A percentile compares a stretch with the other conserved stretches of the same genome.
Evolutionary conservation across 2,113 vertebrate species (phyloP).

Genomic region (Hiodon alosoides): DNA sequence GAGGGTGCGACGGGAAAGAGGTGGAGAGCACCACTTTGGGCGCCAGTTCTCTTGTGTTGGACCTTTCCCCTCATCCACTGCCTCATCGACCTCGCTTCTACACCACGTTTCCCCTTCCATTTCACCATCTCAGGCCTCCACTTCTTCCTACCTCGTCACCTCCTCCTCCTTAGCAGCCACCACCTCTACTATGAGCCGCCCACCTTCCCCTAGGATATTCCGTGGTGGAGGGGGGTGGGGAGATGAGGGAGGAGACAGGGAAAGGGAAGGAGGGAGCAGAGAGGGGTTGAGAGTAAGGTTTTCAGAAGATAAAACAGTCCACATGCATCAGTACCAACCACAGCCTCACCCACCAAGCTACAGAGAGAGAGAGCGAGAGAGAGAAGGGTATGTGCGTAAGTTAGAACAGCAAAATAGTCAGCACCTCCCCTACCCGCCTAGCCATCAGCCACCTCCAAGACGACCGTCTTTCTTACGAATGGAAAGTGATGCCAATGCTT

Average conservation of each 20-base stretch:
- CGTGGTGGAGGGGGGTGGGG: constrained; percentile 48
- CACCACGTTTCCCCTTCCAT: constrained; percentile 50
- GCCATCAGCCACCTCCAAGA: constrained; percentile 52
- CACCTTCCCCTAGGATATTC: constrained; percentile 63
- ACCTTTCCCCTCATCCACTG: constrained; percentile 52
- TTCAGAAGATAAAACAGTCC: constrained; percentile 55
- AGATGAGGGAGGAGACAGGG: constrained; percentile 33
- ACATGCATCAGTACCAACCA: constrained; percentile 46
- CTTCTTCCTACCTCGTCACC: constrained; percentile 21
- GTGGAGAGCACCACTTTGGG: constrained; percentile 59
- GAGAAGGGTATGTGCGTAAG: constrained; percentile 52
- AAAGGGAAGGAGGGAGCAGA: constrained; percentile 47
- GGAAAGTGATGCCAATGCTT: constrained; percentile 51
- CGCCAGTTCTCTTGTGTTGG: constrained; percentile 59
- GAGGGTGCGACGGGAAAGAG: constrained; percentile 58
- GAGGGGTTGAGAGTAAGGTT: constrained; percentile 70
- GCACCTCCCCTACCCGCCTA: constrained; percentile 47
- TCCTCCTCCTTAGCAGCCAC: constrained; percentile 25
- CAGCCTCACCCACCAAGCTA: constrained; percentile 49
- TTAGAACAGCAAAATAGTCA: constrained; percentile 35
- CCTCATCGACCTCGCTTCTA: constrained; percentile 56
- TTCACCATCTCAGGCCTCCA: constrained; percentile 25
- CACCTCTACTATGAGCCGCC: constrained; percentile 55
- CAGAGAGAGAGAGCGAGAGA: constrained; percentile 47
- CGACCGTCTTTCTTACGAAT: constrained; percentile 62